phyloP scores from a whole-genome alignment of 2,797 vertebrate genomes.

The Myiotriccus ornatus region DNA sequence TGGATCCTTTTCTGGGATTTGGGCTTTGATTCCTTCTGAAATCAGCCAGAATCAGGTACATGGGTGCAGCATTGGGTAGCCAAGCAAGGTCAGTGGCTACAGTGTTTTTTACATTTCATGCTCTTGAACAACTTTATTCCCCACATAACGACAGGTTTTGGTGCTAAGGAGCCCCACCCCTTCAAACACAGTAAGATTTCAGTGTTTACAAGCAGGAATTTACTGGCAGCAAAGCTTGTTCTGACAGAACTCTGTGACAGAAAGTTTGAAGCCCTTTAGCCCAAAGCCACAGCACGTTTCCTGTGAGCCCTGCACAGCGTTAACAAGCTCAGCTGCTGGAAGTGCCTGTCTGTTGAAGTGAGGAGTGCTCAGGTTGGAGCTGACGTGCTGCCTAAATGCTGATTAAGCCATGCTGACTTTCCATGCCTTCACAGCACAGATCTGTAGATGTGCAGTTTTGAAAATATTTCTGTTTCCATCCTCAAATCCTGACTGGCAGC shows the following conservation, averaged over 20 bases:
- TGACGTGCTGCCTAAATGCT: not conserved
- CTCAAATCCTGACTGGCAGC: not conserved
- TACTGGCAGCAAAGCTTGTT: not conserved
- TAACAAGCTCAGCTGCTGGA: not conserved
- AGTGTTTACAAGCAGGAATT: not conserved
- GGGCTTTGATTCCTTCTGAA: not conserved
- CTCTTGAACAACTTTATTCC: not conserved
- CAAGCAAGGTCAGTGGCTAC: not conserved
- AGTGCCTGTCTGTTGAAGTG: not conserved
- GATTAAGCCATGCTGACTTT: not conserved
- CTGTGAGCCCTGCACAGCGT: not conserved
- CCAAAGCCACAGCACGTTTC: not conserved
- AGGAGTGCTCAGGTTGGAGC: not conserved
- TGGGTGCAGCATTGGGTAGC: not conserved
- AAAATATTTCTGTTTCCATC: not conserved
- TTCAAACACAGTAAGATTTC: not conserved
- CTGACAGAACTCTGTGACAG: not conserved
- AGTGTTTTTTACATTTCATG: not conserved
- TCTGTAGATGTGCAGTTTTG: not conserved
- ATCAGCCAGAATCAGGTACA: not conserved
- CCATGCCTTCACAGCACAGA: not conserved
- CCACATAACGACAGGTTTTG: not conserved
- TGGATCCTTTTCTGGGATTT: not conserved
- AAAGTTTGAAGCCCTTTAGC: not conserved
- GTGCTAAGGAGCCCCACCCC: not conserved